Evolutionary conservation across 23 tunicate species (phyloP), one percentile per base, ranked within the genome.

Genomic region (Styela clava): DNA sequence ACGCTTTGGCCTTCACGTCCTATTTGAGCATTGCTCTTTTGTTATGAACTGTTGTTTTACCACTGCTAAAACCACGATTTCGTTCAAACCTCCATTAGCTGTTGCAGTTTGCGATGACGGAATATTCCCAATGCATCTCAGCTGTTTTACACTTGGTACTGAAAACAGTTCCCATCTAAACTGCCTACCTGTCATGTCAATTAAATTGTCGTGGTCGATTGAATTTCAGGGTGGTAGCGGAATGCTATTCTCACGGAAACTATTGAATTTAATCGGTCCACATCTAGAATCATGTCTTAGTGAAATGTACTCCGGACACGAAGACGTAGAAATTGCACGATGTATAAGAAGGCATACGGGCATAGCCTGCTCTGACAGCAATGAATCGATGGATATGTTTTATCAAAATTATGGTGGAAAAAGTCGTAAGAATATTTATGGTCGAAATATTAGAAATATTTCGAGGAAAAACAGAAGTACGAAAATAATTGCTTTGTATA

Each of bases 251-350:
- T 90, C 96, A 62, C 82, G 73, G 73, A 80, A 27, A 26, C 70
- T 85, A 3, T 73, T 94, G 67, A 68, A 76, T 16, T 33, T 74
- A 35, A 31, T 88, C 29, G 84, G 91, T 16, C 94, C 94, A 24
- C 69, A 77, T 3, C 64, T 94, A 24, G 22, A 52, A 30, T 25
- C 63, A 2, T 94, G 98, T 69, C 63, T 88, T 35, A 63, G 30
- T 27, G 29, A 81, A 23, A 26, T 88, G 51, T 61, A 31, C 64
- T 85, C 98, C 3, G 91, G 88, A 56, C 98, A 94, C 63, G 98
- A 94, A 85, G 98, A 94, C 74, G 69, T 94, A 24, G 98, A 94
- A 71, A 27, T 94, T n/a, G 98, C 95, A 56, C 37, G 98, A 32
- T 94, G 90, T 33, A 86, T 88, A 0, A 61, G 31, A 24, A 44